Evolutionary conservation across 1,140 invertebrate species (phyloP).

Genomic region (Drosophila santomea): DNA sequence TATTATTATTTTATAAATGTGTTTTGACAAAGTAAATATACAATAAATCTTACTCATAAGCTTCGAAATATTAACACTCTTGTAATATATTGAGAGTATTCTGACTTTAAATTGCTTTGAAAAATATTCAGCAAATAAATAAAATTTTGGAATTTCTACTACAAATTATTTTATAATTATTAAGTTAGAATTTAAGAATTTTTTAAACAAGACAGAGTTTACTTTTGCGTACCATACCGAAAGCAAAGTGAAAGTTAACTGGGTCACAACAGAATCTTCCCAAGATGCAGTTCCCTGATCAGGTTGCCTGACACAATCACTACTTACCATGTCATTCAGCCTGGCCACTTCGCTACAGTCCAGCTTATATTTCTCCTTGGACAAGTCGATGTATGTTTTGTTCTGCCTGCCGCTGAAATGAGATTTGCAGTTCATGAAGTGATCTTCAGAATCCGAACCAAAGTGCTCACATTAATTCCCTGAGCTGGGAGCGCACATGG

Average conservation of each 20-base stretch:
- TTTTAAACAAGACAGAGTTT: too few species aligned
- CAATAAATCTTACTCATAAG: neutral
- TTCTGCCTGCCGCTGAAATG: slow-evolving; percentile 71
- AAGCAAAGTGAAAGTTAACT: neutral
- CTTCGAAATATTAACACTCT: too few species aligned
- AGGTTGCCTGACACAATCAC: neutral
- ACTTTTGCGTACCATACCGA: too few species aligned
- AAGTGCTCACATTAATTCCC: slow-evolving; percentile 73
- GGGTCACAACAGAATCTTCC: neutral
- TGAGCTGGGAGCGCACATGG: slow-evolving; percentile 62
- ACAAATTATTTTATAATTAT: too few species aligned
- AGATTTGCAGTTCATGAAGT: neutral
- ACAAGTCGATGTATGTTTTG: slow-evolving; percentile 81
- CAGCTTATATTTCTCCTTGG: slow-evolving; percentile 76
- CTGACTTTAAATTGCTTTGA: too few species aligned
- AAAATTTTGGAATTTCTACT: too few species aligned
- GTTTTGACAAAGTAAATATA: neutral
- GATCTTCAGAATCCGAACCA: neutral
- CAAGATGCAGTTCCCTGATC: neutral
- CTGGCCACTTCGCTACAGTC: slow-evolving; percentile 71
- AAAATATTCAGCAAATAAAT: too few species aligned
- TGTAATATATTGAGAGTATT: too few species aligned
- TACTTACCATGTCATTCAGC: slow-evolving; percentile 71
- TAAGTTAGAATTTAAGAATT: too few species aligned
- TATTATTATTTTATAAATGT: neutral